Conservation (phyloP, 1,140 invertebrate species). For the Apis laboriosa region DNA sequence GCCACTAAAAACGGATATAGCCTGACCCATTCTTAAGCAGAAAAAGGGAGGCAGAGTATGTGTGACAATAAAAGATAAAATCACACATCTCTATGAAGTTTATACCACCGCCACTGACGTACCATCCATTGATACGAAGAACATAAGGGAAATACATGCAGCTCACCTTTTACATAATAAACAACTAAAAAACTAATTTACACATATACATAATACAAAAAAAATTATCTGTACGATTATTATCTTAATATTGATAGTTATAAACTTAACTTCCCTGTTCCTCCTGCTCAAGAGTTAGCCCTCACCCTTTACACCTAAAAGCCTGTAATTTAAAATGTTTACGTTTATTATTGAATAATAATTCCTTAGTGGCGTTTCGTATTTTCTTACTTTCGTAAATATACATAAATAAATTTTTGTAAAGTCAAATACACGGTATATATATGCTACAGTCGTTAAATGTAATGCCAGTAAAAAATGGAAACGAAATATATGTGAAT, state of each 20-base stretch:
- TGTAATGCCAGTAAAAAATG: slow-evolving; percentile 67
- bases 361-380: slow-evolving; percentile 79
- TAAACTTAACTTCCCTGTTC: slow-evolving; percentile 73
- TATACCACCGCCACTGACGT: slow-evolving; percentile 73
- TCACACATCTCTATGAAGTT: slow-evolving; percentile 73
- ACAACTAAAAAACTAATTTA: slow-evolving; percentile 79
- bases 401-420: slow-evolving; percentile 79
- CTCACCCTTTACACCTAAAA: slow-evolving; percentile 44
- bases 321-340: slow-evolving; percentile 75
- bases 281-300: slow-evolving; percentile 64
- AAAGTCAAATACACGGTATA: slow-evolving; percentile 72
- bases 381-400: slow-evolving; percentile 81
- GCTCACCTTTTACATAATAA: slow-evolving; percentile 79
- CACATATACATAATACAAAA: slow-evolving; percentile 77
- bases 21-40: slow-evolving; percentile 77
- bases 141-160: slow-evolving; percentile 73
- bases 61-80: slow-evolving; percentile 67
- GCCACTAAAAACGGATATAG: slow-evolving; percentile 78
- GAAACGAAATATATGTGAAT: slow-evolving; percentile 73
- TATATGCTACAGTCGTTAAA: slow-evolving; percentile 67
- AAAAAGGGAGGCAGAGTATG: slow-evolving; percentile 61
- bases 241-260: slow-evolving; percentile 80
- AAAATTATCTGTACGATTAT: slow-evolving; percentile 79
- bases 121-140: slow-evolving; percentile 75
- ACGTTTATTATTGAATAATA: slow-evolving; percentile 75